Conservation (phyloP, 30 jellyfish, hydroid and myxozoan genomes). For the Catostylus mosaicus region DNA sequence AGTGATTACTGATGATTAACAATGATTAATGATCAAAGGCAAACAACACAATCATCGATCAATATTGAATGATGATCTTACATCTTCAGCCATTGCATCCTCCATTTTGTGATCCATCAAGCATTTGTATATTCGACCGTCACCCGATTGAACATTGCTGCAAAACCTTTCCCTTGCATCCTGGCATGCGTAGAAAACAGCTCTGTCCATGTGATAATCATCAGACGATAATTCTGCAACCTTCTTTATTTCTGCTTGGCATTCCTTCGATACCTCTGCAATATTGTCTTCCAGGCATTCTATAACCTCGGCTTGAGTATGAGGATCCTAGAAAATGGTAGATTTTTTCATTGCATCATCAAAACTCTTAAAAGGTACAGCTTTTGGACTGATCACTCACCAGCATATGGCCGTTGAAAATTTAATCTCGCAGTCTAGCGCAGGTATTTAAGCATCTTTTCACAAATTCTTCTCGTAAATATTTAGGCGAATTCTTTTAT, state of each 20-base stretch:
- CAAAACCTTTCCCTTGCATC: conserved; percentile 89
- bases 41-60: not conserved
- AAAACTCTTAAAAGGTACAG: no score
- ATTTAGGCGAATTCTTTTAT: no score
- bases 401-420: no score
- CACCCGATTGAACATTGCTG: conserved; percentile 82
- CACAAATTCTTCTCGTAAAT: no score
- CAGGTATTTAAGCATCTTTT: no score
- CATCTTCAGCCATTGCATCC: conserved; percentile 84
- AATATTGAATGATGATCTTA: conserved; percentile 20
- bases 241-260: conserved; percentile 69
- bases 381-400: no score
- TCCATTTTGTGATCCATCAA: conserved; percentile 74
- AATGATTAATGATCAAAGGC: not conserved
- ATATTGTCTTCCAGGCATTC: conserved; percentile 88
- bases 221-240: conserved; percentile 94
- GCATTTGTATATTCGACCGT: conserved; percentile 89
- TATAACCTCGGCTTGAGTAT: conserved; percentile 92
- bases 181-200: conserved; percentile 95
- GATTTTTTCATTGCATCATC: no score
- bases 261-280: conserved; percentile 46
- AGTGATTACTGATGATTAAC: no score
- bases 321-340: conserved; percentile 55
- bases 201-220: conserved; percentile 96
- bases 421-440: no score